Percentiles rank a stretch among this genome's conserved stretches.
Evolutionary conservation across 2,888 invertebrate genomes (phyloP).

Genomic region (Ceramica pisi): DNA sequence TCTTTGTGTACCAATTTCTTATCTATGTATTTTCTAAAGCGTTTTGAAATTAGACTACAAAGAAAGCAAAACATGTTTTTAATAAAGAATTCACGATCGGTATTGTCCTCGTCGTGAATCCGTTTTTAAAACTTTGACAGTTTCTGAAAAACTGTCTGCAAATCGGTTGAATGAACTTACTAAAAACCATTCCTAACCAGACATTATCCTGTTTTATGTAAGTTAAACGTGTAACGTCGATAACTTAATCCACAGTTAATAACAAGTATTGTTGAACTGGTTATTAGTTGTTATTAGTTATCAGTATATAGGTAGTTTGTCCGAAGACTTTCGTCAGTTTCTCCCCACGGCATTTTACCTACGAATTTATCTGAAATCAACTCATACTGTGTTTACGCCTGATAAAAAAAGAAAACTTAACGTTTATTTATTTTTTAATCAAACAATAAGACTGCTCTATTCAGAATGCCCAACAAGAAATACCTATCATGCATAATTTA

Average conservation of each 20-base stretch:
- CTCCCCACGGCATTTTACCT: slow-evolving; percentile 14
- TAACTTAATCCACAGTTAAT: background rate
- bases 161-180: background rate
- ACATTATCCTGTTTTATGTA: background rate
- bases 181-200: background rate
- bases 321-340: background rate
- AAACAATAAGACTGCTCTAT: slow-evolving; percentile 25
- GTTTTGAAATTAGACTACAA: background rate
- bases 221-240: background rate
- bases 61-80: background rate
- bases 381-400: background rate
- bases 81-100: slow-evolving; percentile 23
- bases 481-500: slow-evolving; percentile 10
- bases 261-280: background rate
- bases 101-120: slow-evolving; percentile 21
- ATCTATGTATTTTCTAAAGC: background rate
- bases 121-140: background rate
- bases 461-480: slow-evolving; percentile 13
- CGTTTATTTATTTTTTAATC: slow-evolving; percentile 15
- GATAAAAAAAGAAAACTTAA: background rate
- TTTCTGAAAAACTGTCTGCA: background rate
- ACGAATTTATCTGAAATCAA: slow-evolving; percentile 8
- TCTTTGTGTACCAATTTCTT: slow-evolving; percentile 1
- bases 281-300: slow-evolving; percentile 20
- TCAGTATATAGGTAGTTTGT: background rate